Percentiles rank a stretch among this genome's conserved stretches.
Evolutionary conservation across 2,113 vertebrate genomes (phyloP).

Genomic region (Megatriorchis doriae): DNA sequence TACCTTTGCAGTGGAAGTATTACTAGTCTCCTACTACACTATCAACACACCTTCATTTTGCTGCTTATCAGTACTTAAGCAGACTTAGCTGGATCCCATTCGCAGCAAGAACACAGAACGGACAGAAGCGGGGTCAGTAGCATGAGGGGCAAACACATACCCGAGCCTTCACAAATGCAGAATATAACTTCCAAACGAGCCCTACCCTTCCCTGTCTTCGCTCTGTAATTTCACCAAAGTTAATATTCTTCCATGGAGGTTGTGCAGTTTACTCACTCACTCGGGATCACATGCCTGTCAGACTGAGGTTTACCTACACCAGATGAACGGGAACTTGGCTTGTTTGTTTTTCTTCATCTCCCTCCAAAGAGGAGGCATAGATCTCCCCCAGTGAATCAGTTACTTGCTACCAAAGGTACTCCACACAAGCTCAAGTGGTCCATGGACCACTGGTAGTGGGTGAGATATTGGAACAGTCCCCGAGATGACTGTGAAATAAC

Average conservation of each 20-base stretch:
- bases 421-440: not conserved
- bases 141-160: not conserved
- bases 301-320: not conserved
- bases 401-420: not conserved
- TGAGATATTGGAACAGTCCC: not conserved
- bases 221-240: not conserved
- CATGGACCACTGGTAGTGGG: accelerated
- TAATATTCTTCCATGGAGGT: not conserved
- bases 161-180: not conserved
- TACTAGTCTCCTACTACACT: not conserved
- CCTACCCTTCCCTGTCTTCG: not conserved
- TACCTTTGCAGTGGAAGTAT: not conserved
- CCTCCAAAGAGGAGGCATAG: not conserved
- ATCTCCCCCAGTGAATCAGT: not conserved
- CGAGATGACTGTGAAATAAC: not conserved
- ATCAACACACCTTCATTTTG: not conserved
- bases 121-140: not conserved
- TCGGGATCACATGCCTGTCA: not conserved
- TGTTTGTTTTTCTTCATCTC: not conserved
- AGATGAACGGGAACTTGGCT: not conserved
- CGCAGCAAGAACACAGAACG: not conserved
- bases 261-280: not conserved
- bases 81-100: not conserved
- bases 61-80: not conserved
- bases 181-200: not conserved